These are phyloP conservation scores for Thinocorus orbignyianus DNA, from an alignment of 2,113 vertebrate genomes.

Conservation along the genomic window DNA sequence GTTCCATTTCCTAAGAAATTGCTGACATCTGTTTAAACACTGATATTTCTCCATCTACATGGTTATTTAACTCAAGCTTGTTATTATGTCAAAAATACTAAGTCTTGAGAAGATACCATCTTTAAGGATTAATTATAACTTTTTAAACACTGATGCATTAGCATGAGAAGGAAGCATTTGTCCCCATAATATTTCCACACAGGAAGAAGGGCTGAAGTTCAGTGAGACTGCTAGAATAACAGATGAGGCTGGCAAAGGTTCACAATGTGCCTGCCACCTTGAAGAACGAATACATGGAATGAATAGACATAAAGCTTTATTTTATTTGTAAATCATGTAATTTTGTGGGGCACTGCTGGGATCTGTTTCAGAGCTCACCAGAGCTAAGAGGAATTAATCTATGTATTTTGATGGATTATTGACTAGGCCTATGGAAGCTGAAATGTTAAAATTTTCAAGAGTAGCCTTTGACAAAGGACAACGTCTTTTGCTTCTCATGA, in stretches of 20 bases:
- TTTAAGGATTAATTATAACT: not conserved
- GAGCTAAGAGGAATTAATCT: not conserved
- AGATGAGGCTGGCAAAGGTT: not conserved
- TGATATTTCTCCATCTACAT: not conserved
- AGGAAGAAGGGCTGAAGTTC: not conserved
- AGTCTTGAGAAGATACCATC: not conserved
- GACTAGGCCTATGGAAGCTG: not conserved
- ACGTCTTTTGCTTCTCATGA: not conserved
- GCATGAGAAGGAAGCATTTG: not conserved
- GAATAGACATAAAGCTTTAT: not conserved
- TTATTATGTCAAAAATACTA: not conserved
- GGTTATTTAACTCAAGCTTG: not conserved
- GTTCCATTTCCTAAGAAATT: not conserved
- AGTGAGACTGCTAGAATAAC: not conserved
- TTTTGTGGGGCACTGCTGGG: not conserved
- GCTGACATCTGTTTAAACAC: slow-evolving; percentile 8
- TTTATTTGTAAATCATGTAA: not conserved
- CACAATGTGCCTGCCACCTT: not conserved
- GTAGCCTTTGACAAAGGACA: not conserved
- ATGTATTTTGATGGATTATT: not conserved
- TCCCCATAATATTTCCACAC: not conserved
- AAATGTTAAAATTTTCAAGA: not conserved
- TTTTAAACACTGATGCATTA: not conserved
- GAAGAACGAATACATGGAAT: not conserved
- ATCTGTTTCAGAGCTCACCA: not conserved